Evolutionary conservation across 2,797 vertebrate species (phyloP).

Genomic region (Centropyge bicolor): DNA sequence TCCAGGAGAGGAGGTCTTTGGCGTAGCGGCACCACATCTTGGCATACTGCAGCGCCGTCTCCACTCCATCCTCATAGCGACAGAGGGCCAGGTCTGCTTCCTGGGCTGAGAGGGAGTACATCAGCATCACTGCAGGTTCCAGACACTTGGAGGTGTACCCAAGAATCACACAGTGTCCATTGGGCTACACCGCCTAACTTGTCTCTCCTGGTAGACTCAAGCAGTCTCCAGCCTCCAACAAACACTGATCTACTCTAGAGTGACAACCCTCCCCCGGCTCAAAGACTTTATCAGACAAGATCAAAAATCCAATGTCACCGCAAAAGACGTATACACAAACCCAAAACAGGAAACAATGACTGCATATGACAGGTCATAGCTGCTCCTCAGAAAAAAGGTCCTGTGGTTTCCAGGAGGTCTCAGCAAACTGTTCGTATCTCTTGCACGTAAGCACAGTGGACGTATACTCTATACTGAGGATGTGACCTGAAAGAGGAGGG

Average conservation of each 20-base stretch:
- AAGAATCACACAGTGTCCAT: constrained; percentile 40
- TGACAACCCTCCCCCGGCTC: neutral
- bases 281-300: constrained; percentile 18
- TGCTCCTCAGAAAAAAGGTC: constrained; percentile 49
- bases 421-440: constrained; percentile 21
- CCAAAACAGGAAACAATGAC: constrained; percentile 66
- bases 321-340: constrained; percentile 44
- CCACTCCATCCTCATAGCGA: constrained; percentile 90
- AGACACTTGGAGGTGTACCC: constrained; percentile 44
- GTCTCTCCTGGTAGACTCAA: constrained; percentile 26
- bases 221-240: constrained; percentile 20
- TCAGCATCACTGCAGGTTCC: constrained; percentile 78
- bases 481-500: constrained; percentile 30
- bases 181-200: constrained; percentile 17
- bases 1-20: constrained; percentile 93
- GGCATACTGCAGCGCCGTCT: constrained; percentile 90
- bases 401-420: constrained; percentile 44
- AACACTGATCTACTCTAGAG: constrained; percentile 15
- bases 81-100: constrained; percentile 90
- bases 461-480: constrained; percentile 4
- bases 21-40: constrained; percentile 96
- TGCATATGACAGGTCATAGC: constrained; percentile 59
- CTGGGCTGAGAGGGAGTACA: constrained; percentile 88
- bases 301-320: constrained; percentile 27
- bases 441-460: constrained; percentile 3